A percentile compares a stretch with the other conserved stretches of the same genome.
phyloP scores from a whole-genome alignment of 2,888 invertebrate species.

The Tetheella fluctuosa region DNA sequence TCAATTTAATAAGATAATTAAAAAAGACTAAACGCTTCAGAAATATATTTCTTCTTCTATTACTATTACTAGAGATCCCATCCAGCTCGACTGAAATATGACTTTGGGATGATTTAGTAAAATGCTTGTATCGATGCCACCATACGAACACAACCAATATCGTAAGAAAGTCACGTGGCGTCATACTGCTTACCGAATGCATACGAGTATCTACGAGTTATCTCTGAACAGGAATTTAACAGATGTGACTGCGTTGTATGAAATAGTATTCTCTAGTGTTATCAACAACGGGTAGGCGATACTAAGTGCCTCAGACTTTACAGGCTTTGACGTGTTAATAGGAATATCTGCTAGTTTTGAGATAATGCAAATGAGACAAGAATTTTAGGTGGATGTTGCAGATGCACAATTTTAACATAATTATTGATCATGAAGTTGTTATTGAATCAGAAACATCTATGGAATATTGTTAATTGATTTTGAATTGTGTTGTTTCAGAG shows the following conservation, averaged over 20 bases:
- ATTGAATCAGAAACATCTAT: neutral
- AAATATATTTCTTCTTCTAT: neutral
- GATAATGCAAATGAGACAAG: slow-evolving; percentile 52
- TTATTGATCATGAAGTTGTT: too few species aligned
- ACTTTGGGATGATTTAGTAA: neutral
- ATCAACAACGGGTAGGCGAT: slow-evolving; percentile 53
- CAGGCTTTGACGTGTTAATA: slow-evolving; percentile 61
- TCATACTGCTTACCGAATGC: neutral
- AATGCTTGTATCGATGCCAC: neutral
- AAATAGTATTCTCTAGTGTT: slow-evolving; percentile 45
- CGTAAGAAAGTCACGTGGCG: neutral
- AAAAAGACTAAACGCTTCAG: neutral
- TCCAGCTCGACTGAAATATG: neutral
- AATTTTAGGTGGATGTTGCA: slow-evolving; percentile 44
- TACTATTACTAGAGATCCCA: neutral
- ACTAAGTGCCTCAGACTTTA: slow-evolving; percentile 64
- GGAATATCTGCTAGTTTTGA: slow-evolving; percentile 51
- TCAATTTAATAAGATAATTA: neutral
- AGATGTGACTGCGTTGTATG: slow-evolving; percentile 39
- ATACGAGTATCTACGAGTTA: neutral
- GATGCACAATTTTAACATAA: neutral
- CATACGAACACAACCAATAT: neutral
- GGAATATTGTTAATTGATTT: too few species aligned
- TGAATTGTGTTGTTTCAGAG: neutral
- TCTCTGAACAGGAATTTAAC: slow-evolving; percentile 32